Percentiles rank a stretch among this genome's conserved stretches.
Evolutionary conservation across 2,888 invertebrate species (phyloP).

Genomic region (Torymus texanus): DNA sequence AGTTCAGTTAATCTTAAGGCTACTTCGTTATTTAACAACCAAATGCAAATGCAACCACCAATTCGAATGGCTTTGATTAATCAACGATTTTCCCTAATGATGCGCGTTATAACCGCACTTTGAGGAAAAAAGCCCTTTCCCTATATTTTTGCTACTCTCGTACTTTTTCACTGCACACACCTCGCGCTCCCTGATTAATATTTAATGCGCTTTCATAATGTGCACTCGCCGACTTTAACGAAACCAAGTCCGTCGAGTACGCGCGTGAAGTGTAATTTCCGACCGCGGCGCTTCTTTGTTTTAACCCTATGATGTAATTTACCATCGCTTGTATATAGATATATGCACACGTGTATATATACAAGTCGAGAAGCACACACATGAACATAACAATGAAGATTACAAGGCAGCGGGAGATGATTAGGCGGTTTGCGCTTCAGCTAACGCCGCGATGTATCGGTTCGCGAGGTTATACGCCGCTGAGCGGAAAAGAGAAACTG

Average conservation of each 20-base stretch:
- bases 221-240: constrained; percentile 44
- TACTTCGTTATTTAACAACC: too few relatives aligned
- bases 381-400: constrained; percentile 37
- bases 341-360: neutral
- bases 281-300: constrained; percentile 30
- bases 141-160: too few relatives aligned
- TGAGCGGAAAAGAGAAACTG: constrained; percentile 51
- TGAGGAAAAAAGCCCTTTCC: too few relatives aligned
- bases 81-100: too few relatives aligned
- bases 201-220: constrained; percentile 59
- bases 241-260: constrained; percentile 33
- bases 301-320: constrained; percentile 25
- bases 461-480: neutral
- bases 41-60: too few relatives aligned
- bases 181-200: constrained; percentile 43
- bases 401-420: constrained; percentile 33
- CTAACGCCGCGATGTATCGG: constrained; percentile 22
- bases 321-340: constrained; percentile 42
- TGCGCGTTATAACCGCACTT: too few relatives aligned
- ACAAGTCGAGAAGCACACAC: neutral
- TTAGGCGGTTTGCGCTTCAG: constrained; percentile 43
- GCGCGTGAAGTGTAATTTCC: constrained; percentile 53
- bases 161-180: too few relatives aligned
- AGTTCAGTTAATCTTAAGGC: too few relatives aligned
- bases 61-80: too few relatives aligned